phyloP scores from a whole-genome alignment of 2,113 vertebrate genomes.

The Agapornis roseicollis region DNA sequence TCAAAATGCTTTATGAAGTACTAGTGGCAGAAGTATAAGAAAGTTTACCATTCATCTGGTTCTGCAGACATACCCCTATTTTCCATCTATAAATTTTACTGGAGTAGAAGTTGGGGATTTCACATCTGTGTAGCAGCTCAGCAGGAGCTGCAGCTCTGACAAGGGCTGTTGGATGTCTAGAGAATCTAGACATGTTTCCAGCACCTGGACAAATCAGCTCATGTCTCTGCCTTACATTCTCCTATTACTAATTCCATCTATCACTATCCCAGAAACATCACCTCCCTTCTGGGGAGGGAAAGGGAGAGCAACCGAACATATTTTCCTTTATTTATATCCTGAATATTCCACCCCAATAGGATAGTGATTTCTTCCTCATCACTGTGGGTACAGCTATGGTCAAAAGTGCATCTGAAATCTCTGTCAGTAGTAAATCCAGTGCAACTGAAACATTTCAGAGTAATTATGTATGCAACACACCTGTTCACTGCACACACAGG shows the following conservation, averaged over 20 bases:
- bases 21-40: not conserved
- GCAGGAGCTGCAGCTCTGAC: slow-evolving; percentile 17
- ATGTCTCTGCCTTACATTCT: not conserved
- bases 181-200: not conserved
- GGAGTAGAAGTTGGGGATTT: not conserved
- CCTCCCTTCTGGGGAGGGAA: not conserved
- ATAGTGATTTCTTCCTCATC: not conserved
- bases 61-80: not conserved
- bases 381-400: not conserved
- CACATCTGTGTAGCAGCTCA: slow-evolving; percentile 22
- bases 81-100: slow-evolving; percentile 39
- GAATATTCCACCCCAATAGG: not conserved
- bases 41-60: slow-evolving; percentile 3
- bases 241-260: not conserved
- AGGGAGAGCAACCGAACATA: not conserved
- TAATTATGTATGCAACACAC: not conserved
- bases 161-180: not conserved
- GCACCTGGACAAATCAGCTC: slow-evolving; percentile 14
- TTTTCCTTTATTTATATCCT: slow-evolving; percentile 6
- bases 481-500: not conserved
- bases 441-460: slow-evolving; percentile 20
- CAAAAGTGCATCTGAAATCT: not conserved
- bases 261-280: not conserved
- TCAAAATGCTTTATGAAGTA: slow-evolving; percentile 22
- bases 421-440: not conserved